Evolutionary conservation across 1,140 invertebrate species (phyloP).

Genomic region (Cataglyphis hispanica): DNA sequence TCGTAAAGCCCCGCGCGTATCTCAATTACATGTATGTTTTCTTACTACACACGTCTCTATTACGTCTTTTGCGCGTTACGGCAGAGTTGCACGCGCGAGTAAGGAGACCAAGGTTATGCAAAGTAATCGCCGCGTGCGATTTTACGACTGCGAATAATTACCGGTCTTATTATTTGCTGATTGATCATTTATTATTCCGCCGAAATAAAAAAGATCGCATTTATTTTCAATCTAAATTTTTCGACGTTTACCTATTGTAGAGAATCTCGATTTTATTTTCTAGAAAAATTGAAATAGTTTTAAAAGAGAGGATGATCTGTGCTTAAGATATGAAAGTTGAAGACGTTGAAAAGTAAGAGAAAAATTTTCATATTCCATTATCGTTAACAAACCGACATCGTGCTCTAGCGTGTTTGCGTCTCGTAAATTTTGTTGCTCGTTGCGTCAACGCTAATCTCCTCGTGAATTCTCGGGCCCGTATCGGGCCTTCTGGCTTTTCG

Average conservation of each 20-base stretch:
- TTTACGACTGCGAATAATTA: constrained; percentile 17
- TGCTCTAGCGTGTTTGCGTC: background rate
- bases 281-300: too few relatives aligned
- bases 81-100: constrained; percentile 3
- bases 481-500: constrained; percentile 44
- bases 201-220: too few relatives aligned
- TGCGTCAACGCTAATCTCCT: constrained; percentile 43
- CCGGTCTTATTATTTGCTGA: background rate
- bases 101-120: background rate
- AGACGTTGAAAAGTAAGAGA: too few relatives aligned
- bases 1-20: constrained; percentile 55
- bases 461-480: constrained; percentile 14
- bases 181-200: too few relatives aligned
- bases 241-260: too few relatives aligned
- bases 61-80: constrained; percentile 10
- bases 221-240: too few relatives aligned
- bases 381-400: background rate
- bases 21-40: constrained; percentile 63
- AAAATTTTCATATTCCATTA: background rate
- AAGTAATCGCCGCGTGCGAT: constrained; percentile 10
- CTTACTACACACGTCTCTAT: constrained; percentile 44
- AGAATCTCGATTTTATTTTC: too few relatives aligned
- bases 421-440: constrained; percentile 40
- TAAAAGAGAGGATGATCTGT: too few relatives aligned
- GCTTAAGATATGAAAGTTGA: too few relatives aligned